Evolutionary conservation across 2,113 vertebrate species (phyloP).

Genomic region (Terrapene triunguis): DNA sequence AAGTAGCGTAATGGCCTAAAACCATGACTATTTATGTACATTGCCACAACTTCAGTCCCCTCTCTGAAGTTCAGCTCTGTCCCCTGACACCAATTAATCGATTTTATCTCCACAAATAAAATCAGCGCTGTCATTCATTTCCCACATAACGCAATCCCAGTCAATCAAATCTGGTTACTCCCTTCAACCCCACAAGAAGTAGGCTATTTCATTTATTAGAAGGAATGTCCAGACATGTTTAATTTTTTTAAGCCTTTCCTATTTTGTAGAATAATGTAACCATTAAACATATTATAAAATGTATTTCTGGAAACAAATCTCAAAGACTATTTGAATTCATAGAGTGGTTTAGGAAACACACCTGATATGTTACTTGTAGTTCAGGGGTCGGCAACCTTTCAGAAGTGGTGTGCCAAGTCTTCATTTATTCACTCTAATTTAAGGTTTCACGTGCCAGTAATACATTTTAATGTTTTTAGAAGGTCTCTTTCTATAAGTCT

Average conservation of each 20-base stretch:
- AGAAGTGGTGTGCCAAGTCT: no score
- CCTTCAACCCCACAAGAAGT: not conserved
- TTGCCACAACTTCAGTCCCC: not conserved
- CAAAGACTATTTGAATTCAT: conserved; percentile 68
- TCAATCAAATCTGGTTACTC: not conserved
- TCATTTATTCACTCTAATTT: no score
- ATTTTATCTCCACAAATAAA: not conserved
- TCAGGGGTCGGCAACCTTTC: not conserved
- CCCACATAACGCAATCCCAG: not conserved
- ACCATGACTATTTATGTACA: not conserved
- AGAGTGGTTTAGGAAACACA: conserved; percentile 56
- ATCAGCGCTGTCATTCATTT: not conserved
- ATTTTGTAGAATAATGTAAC: not conserved
- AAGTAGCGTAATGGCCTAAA: not conserved
- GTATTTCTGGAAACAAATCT: conserved; percentile 44
- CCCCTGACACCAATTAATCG: not conserved
- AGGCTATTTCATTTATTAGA: conserved; percentile 9
- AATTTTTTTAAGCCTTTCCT: conserved; percentile 27
- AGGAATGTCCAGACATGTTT: conserved; percentile 19
- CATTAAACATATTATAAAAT: conserved; percentile 47
- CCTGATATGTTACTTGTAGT: conserved; percentile 38
- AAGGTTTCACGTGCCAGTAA: no score
- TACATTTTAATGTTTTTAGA: no score
- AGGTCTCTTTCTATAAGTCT: no score
- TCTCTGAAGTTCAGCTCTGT: not conserved